Conservation (phyloP, 2,888 invertebrate species). For the Tiliacea citrago region DNA sequence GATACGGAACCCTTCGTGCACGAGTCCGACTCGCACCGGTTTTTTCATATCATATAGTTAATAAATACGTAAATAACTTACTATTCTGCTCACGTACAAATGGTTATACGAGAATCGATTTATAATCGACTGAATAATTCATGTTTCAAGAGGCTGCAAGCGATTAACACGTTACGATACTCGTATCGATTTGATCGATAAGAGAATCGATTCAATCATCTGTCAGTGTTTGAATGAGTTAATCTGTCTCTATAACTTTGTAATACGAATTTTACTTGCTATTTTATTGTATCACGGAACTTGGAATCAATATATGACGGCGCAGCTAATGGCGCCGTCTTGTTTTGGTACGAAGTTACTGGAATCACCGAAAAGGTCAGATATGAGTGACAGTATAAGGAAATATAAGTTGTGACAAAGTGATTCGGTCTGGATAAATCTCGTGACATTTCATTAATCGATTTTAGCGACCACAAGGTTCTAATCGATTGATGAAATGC, state of each 20-base stretch:
- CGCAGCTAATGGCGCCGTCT: too few relatives aligned
- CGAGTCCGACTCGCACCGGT: too few relatives aligned
- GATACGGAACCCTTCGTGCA: too few relatives aligned
- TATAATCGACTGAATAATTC: constrained; percentile 66
- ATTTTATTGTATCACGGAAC: background rate
- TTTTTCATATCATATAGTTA: constrained; percentile 39
- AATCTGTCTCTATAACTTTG: constrained; percentile 14
- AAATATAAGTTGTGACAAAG: background rate
- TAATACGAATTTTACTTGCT: background rate
- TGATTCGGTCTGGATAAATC: background rate
- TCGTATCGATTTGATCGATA: constrained; percentile 49
- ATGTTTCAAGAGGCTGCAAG: constrained; percentile 42
- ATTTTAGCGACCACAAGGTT: background rate
- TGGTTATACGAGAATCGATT: constrained; percentile 64
- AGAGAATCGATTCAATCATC: constrained; percentile 28
- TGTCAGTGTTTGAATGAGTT: constrained; percentile 41
- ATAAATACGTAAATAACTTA: constrained; percentile 39
- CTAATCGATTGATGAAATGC: constrained; percentile 7
- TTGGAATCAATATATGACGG: background rate
- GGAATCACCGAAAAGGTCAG: too few relatives aligned
- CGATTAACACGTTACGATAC: constrained; percentile 53
- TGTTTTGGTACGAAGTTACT: too few relatives aligned
- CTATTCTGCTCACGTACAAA: constrained; percentile 53
- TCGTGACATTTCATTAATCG: constrained; percentile 11
- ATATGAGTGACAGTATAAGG: too few relatives aligned